Evolutionary conservation across 2,113 vertebrate species (phyloP).

Genomic region (Triplophysa tibetana): DNA sequence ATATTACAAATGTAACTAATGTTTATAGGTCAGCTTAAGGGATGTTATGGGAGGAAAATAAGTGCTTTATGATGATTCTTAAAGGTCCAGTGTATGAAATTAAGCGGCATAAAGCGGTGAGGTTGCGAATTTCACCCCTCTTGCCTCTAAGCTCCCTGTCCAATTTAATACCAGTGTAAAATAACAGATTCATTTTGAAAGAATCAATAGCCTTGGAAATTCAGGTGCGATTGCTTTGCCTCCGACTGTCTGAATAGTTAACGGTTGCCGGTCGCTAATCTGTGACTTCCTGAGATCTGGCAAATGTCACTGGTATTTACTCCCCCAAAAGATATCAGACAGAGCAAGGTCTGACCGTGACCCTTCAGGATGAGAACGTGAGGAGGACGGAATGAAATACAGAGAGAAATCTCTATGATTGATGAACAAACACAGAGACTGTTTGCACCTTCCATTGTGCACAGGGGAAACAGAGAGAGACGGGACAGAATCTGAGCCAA

Average conservation of each 20-base stretch:
- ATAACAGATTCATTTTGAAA: not conserved
- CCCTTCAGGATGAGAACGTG: constrained; percentile 1
- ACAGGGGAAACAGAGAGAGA: constrained; percentile 25
- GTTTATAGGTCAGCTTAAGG: too few species aligned
- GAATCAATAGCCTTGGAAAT: not conserved
- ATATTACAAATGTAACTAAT: too few species aligned
- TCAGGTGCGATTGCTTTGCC: not conserved
- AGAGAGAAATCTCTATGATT: constrained; percentile 25
- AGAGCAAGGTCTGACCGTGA: constrained; percentile 2
- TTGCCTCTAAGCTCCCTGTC: too few species aligned
- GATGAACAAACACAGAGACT: constrained; percentile 41
- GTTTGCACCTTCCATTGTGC: constrained; percentile 38
- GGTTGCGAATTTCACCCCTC: too few species aligned
- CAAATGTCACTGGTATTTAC: constrained; percentile 46
- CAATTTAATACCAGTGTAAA: not conserved
- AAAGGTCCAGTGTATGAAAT: too few species aligned
- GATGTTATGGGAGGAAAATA: too few species aligned
- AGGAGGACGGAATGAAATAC: not conserved
- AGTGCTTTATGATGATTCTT: too few species aligned
- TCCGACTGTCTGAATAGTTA: not conserved
- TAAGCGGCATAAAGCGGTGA: too few species aligned
- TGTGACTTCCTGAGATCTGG: constrained; percentile 1
- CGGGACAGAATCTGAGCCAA: constrained; percentile 21
- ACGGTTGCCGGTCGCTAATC: constrained; percentile 34
- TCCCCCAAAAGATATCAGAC: constrained; percentile 27